These are phyloP conservation scores for Chelonus formosanus DNA, from an alignment of 2,888 invertebrate species.

Conservation along the genomic window DNA sequence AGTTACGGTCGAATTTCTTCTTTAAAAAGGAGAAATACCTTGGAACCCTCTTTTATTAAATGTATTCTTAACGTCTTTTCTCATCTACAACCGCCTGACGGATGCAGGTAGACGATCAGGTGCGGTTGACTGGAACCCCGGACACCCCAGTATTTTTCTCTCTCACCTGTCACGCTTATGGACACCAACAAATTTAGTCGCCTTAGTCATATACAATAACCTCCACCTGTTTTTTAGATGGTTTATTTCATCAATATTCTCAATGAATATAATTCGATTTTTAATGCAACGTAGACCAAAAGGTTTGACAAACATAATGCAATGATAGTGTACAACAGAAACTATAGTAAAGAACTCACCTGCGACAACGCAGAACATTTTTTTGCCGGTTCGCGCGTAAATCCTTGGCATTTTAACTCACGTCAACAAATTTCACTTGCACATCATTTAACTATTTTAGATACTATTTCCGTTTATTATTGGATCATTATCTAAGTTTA, in stretches of 20 bases:
- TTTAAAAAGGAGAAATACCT: not conserved
- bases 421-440: constrained; percentile 27
- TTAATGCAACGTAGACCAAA: not conserved
- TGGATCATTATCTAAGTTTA: not conserved
- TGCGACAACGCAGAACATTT: constrained; percentile 54
- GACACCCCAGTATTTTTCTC: constrained; percentile 4
- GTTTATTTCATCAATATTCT: not conserved
- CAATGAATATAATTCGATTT: not conserved
- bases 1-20: too few species aligned
- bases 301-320: not conserved
- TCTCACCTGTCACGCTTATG: constrained; percentile 10
- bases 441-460: not conserved
- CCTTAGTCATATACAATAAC: constrained; percentile 4
- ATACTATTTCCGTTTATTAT: not conserved
- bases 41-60: not conserved
- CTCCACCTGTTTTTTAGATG: constrained; percentile 3
- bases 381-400: constrained; percentile 44
- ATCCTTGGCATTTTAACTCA: constrained; percentile 23
- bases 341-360: constrained; percentile 49
- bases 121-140: constrained; percentile 27
- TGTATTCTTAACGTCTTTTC: not conserved
- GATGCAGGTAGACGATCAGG: constrained; percentile 45
- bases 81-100: constrained; percentile 2
- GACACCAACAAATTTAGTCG: not conserved
- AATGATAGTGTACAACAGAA: constrained; percentile 16